Evolutionary conservation across 2,888 invertebrate species (phyloP).

Genomic region (Thera britannica): DNA sequence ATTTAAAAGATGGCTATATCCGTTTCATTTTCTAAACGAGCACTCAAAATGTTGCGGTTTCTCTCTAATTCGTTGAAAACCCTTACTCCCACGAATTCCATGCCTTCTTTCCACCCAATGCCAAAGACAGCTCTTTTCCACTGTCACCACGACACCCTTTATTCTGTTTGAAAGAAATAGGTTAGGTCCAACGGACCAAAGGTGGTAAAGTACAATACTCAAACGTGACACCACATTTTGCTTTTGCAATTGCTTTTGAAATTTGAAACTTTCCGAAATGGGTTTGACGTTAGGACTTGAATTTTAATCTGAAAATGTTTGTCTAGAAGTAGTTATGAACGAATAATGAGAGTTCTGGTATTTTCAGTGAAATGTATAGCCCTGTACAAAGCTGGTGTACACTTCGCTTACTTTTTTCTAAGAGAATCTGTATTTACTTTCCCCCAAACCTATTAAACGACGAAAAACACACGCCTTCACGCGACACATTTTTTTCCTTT

Average conservation of each 20-base stretch:
- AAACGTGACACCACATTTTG: constrained; percentile 21
- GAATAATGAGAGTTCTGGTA: constrained; percentile 4
- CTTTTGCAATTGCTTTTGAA: constrained; percentile 47
- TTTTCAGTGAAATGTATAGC: too few relatives aligned
- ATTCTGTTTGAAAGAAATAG: not conserved
- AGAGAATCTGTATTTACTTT: too few relatives aligned
- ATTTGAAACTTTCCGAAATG: constrained; percentile 54
- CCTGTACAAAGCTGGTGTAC: too few relatives aligned
- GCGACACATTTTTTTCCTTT: constrained; percentile 3
- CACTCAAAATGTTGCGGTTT: too few relatives aligned
- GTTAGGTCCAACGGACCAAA: not conserved
- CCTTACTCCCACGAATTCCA: too few relatives aligned
- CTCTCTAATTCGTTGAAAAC: too few relatives aligned
- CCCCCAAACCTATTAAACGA: not conserved
- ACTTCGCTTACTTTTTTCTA: too few relatives aligned
- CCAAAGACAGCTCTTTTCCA: too few relatives aligned
- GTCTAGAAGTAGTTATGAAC: constrained; percentile 15
- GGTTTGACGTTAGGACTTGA: constrained; percentile 48
- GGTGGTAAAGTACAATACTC: constrained; percentile 1
- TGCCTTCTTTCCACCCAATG: too few relatives aligned
- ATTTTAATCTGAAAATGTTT: constrained; percentile 48
- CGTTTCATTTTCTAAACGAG: too few relatives aligned
- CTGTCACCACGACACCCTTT: not conserved
- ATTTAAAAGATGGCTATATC: too few relatives aligned
- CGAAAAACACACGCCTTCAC: not conserved